Evolutionary conservation across 2,113 vertebrate species (phyloP).

Genomic region (Melanerpes formicivorus): DNA sequence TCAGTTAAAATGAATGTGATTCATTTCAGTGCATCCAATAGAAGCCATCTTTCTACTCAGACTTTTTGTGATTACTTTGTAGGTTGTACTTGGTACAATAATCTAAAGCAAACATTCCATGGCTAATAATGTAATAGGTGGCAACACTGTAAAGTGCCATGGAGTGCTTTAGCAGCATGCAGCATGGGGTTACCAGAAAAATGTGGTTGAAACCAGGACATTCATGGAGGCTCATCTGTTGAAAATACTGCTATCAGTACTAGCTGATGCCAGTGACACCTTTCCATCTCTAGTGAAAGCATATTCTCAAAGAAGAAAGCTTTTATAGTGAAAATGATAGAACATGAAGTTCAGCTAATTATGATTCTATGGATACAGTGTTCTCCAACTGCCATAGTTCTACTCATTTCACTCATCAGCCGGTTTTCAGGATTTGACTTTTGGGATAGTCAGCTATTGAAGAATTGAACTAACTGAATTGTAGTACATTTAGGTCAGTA

Average conservation of each 20-base stretch:
- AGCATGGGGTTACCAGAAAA: not conserved
- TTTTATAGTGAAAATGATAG: not conserved
- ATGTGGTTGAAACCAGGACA: accelerated
- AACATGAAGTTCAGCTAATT: not conserved
- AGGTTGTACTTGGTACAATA: not conserved
- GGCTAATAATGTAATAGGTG: not conserved
- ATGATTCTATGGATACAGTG: not conserved
- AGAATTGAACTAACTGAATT: not conserved
- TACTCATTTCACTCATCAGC: not conserved
- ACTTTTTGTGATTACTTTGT: not conserved
- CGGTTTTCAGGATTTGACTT: not conserved
- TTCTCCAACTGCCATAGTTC: not conserved
- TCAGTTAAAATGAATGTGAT: not conserved
- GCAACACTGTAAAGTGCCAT: not conserved
- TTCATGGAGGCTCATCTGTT: not conserved
- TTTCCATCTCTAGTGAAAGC: not conserved
- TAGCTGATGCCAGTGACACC: not conserved
- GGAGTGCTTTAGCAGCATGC: not conserved
- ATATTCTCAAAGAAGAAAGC: not conserved
- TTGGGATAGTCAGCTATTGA: not conserved
- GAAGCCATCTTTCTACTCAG: not conserved
- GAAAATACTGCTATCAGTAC: not conserved
- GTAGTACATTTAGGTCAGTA: not conserved
- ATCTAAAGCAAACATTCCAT: slow-evolving; percentile 15
- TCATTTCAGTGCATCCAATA: not conserved